Conservation (phyloP, 2,113 vertebrate genomes). For the Morone saxatilis region DNA sequence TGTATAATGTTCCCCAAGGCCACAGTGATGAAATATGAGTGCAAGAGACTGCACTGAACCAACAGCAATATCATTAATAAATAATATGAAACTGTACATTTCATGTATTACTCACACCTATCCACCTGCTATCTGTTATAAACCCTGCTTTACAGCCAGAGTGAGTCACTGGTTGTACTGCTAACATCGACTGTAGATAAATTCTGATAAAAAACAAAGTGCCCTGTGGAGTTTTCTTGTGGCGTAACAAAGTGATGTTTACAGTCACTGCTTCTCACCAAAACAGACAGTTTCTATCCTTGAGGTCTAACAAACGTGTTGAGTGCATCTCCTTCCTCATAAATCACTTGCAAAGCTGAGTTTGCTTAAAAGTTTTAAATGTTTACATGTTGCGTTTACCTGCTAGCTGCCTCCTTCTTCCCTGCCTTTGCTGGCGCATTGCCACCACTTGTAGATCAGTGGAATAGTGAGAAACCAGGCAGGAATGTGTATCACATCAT, state of each 20-base stretch:
- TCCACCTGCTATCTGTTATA: neutral
- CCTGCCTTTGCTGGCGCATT: neutral
- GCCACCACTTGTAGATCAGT: neutral
- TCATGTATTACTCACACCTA: constrained; percentile 10
- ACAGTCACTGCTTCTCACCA: neutral
- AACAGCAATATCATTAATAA: constrained; percentile 28
- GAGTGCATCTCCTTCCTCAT: neutral
- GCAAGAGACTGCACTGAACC: neutral
- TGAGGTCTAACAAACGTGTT: neutral
- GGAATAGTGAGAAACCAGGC: neutral
- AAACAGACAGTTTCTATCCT: neutral
- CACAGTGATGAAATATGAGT: constrained; percentile 16
- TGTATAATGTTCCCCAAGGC: neutral
- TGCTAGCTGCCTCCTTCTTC: neutral
- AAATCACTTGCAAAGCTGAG: neutral
- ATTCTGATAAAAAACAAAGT: neutral
- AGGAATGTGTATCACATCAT: no score
- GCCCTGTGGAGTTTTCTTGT: neutral
- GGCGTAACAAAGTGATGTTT: neutral
- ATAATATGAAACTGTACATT: constrained; percentile 11
- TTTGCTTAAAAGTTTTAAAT: no score
- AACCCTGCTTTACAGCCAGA: neutral
- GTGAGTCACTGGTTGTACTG: neutral
- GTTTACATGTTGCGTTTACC: neutral
- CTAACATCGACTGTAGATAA: neutral